Conservation (phyloP, 2,888 invertebrate genomes). For the Ectropis crepuscularia region DNA sequence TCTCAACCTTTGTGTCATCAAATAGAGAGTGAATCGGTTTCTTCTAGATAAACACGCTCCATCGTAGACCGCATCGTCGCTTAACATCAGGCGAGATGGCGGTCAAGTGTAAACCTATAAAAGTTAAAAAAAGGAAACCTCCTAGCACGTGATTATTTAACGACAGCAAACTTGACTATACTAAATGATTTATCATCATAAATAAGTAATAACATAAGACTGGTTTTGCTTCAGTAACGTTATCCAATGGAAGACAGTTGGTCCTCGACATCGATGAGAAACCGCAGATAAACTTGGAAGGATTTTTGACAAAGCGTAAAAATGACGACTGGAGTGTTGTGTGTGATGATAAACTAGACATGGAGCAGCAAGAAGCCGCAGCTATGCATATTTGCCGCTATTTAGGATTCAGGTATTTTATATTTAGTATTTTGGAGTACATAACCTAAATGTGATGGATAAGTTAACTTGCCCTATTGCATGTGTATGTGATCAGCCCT, state of each 20-base stretch:
- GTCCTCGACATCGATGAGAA: slow-evolving; percentile 85
- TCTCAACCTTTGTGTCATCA: too few species aligned
- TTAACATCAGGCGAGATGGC: too few species aligned
- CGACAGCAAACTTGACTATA: too few species aligned
- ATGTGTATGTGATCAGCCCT: too few species aligned
- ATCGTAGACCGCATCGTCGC: too few species aligned
- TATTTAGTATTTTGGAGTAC: background rate
- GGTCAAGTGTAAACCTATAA: too few species aligned
- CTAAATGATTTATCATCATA: background rate
- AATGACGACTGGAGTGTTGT: slow-evolving; percentile 87
- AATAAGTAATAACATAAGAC: background rate
- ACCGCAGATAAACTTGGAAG: slow-evolving; percentile 85
- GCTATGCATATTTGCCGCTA: slow-evolving; percentile 86
- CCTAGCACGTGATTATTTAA: too few species aligned
- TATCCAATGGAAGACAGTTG: slow-evolving; percentile 87
- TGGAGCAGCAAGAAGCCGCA: slow-evolving; percentile 72
- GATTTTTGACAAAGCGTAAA: slow-evolving; percentile 86
- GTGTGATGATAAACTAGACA: slow-evolving; percentile 82
- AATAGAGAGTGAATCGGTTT: too few species aligned
- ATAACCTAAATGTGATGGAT: background rate
- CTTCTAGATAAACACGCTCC: too few species aligned
- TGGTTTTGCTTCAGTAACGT: slow-evolving; percentile 82
- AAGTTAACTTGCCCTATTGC: too few species aligned
- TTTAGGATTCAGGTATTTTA: slow-evolving; percentile 86
- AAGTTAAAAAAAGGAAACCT: too few species aligned